phyloP scores from a whole-genome alignment of 2,113 vertebrate species.

The Grus americana region DNA sequence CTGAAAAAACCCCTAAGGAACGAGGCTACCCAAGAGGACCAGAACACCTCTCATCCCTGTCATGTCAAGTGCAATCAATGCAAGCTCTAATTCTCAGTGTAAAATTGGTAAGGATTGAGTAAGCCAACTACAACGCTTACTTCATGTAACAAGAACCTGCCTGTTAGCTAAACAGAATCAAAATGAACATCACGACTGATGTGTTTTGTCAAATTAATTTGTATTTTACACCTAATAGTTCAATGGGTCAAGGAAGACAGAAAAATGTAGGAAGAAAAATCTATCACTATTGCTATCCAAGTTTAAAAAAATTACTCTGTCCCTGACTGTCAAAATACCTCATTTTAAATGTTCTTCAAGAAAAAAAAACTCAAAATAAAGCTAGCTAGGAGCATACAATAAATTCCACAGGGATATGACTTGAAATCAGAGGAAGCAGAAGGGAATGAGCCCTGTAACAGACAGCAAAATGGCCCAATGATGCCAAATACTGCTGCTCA shows the following conservation, averaged over 20 bases:
- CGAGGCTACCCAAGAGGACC: neutral
- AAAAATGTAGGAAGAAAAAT: neutral
- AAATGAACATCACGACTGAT: neutral
- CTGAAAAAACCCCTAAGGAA: neutral
- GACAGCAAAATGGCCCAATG: neutral
- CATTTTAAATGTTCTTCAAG: neutral
- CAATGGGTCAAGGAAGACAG: rapidly evolving
- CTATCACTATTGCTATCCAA: neutral
- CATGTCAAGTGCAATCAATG: neutral
- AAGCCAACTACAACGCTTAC: neutral
- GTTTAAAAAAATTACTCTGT: neutral
- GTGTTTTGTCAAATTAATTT: neutral
- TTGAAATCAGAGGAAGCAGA: neutral
- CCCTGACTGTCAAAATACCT: neutral
- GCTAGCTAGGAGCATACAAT: neutral
- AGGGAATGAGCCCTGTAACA: neutral
- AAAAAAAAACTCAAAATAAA: neutral
- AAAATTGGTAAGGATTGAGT: neutral
- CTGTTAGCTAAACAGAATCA: neutral
- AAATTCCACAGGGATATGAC: neutral
- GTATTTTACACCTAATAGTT: neutral
- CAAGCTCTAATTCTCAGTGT: neutral
- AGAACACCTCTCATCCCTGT: neutral
- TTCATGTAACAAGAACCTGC: neutral
- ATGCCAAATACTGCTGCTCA: neutral